phyloP scores from a whole-genome alignment of 2,797 vertebrate species.

The Neosilurus mollespiculum region DNA sequence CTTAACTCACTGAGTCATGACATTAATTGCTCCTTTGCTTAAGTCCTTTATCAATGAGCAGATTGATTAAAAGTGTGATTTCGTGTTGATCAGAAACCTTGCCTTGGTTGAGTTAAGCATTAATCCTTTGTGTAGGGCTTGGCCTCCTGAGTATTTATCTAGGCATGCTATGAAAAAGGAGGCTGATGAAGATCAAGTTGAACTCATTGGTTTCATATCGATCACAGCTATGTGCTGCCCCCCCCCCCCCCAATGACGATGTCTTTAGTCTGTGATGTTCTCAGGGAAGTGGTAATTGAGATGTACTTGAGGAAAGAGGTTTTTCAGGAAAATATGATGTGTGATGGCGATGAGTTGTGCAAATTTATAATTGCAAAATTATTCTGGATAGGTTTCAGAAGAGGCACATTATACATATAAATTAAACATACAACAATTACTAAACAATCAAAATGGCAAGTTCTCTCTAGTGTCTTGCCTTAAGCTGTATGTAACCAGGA shows the following conservation, averaged over 20 bases:
- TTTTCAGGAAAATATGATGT: neutral
- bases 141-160: neutral
- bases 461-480: neutral
- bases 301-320: neutral
- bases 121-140: neutral
- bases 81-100: neutral
- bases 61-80: neutral
- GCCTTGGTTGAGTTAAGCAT: neutral
- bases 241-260: neutral
- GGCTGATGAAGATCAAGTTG: neutral
- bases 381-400: neutral
- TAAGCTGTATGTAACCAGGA: neutral
- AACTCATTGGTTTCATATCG: neutral
- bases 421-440: no score
- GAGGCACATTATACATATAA: neutral
- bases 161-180: neutral
- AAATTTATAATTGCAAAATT: neutral
- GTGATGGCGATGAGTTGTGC: neutral
- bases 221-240: neutral
- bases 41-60: neutral
- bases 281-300: neutral
- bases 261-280: neutral
- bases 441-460: neutral
- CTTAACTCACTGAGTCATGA: neutral
- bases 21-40: neutral